A percentile compares a stretch with the other conserved stretches of the same genome.
Conservation (phyloP, 2,888 invertebrate species). For the Argyresthia goedartella region DNA sequence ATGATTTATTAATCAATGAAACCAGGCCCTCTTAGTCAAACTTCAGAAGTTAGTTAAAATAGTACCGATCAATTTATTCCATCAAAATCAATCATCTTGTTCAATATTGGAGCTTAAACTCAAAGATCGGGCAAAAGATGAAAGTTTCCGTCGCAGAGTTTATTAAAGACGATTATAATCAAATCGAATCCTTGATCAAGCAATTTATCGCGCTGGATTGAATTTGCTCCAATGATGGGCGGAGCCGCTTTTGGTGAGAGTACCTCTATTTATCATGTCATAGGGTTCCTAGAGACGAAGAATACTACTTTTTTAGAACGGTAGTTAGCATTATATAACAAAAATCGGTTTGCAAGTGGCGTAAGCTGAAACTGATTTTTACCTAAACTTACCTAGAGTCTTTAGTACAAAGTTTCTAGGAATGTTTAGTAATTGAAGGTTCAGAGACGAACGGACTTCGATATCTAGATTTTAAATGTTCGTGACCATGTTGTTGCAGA, state of each 20-base stretch:
- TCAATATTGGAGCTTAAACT: too few relatives aligned
- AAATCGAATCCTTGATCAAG: slow-evolving; percentile 28
- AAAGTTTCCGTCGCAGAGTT: slow-evolving; percentile 5
- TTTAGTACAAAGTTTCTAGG: neutral
- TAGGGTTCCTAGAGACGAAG: neutral
- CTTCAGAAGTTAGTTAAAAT: too few relatives aligned
- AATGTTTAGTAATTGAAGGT: neutral
- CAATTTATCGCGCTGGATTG: slow-evolving; percentile 20
- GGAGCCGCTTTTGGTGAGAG: neutral
- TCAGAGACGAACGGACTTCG: too few relatives aligned
- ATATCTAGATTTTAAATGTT: too few relatives aligned
- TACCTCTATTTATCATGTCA: neutral
- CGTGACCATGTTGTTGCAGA: too few relatives aligned
- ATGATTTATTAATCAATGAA: too few relatives aligned
- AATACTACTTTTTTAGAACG: neutral
- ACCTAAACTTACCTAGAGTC: neutral
- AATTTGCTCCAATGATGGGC: slow-evolving; percentile 1
- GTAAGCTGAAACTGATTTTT: neutral
- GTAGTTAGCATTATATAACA: too few relatives aligned
- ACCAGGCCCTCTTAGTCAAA: too few relatives aligned
- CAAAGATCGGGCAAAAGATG: too few relatives aligned
- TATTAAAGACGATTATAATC: slow-evolving; percentile 31
- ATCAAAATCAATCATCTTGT: too few relatives aligned
- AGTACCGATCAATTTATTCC: too few relatives aligned
- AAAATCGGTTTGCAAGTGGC: neutral